Evolutionary conservation across 1,140 invertebrate species (phyloP).

Genomic region (Drosophila ficusphila): DNA sequence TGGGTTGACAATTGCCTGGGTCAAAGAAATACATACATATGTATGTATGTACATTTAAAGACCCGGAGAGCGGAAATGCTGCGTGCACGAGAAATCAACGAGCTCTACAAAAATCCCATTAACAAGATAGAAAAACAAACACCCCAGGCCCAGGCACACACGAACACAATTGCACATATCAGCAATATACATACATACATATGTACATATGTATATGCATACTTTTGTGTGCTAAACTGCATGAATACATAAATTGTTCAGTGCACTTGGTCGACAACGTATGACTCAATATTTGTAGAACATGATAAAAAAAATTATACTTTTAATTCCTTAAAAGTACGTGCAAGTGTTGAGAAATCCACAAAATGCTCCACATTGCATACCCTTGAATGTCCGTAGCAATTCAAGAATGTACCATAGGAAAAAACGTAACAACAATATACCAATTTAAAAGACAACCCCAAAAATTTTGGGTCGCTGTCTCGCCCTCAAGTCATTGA

Average conservation of each 20-base stretch:
- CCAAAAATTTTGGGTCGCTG: slow-evolving; percentile 7
- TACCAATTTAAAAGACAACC: slow-evolving; percentile 25
- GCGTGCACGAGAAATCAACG: slow-evolving; percentile 31
- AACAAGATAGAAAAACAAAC: slow-evolving; percentile 12
- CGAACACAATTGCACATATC: background rate
- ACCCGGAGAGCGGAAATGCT: slow-evolving; percentile 28
- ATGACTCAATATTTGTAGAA: slow-evolving; percentile 3
- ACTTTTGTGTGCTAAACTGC: background rate
- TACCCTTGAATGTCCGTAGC: background rate
- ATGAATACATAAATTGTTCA: slow-evolving; percentile 16
- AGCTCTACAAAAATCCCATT: slow-evolving; percentile 29
- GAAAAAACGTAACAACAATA: background rate
- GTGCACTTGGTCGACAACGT: slow-evolving; percentile 6
- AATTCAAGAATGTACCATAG: background rate
- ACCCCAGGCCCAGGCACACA: background rate
- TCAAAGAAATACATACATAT: slow-evolving; percentile 2
- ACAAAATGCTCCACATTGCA: background rate
- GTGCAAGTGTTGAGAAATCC: slow-evolving; percentile 7
- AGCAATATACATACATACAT: background rate
- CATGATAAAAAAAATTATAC: background rate
- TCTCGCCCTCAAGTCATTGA: slow-evolving; percentile 34
- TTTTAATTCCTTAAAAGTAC: background rate
- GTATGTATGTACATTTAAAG: too few species aligned
- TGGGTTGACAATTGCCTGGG: slow-evolving; percentile 36
- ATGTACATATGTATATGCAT: too few species aligned